These are phyloP conservation scores for Mycogona germanica DNA, from an alignment of 2,888 invertebrate genomes.

Conservation along the genomic window DNA sequence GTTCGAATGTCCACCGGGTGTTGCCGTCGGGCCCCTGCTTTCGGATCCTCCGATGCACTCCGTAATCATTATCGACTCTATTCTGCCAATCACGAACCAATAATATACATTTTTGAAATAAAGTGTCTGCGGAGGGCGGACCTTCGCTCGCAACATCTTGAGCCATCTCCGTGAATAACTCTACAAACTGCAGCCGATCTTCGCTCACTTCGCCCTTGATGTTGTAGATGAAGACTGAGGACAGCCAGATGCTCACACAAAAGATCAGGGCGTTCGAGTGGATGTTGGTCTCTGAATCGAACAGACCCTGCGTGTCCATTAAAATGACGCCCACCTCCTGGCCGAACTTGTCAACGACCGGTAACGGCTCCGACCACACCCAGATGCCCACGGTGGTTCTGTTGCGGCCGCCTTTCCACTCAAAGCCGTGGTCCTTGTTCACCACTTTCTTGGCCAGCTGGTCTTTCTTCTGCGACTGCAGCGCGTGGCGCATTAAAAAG, in stretches of 20 bases:
- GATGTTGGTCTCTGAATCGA: slow-evolving; percentile 1
- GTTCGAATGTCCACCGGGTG: too few relatives aligned
- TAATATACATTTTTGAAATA: too few relatives aligned
- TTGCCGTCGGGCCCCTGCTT: too few relatives aligned
- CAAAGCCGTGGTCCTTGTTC: too few relatives aligned
- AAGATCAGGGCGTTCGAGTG: slow-evolving; percentile 1
- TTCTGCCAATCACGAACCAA: too few relatives aligned
- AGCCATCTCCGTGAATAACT: not conserved
- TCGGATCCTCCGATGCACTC: too few relatives aligned
- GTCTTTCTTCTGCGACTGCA: not conserved
- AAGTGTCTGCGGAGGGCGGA: too few relatives aligned
- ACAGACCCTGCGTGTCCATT: not conserved
- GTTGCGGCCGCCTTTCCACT: slow-evolving; percentile 1
- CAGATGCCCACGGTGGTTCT: slow-evolving; percentile 2
- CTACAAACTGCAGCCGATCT: slow-evolving; percentile 1
- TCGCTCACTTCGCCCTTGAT: not conserved
- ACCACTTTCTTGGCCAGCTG: too few relatives aligned
- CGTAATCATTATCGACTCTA: too few relatives aligned
- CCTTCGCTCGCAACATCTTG: too few relatives aligned
- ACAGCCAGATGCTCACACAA: not conserved
- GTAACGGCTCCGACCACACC: slow-evolving; percentile 3
- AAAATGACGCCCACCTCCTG: not conserved
- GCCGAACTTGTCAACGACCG: not conserved
- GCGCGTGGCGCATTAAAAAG: not conserved
- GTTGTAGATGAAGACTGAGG: slow-evolving; percentile 6